Conservation (phyloP, 1,140 invertebrate genomes). For the Chrysomallon squamiferum region DNA sequence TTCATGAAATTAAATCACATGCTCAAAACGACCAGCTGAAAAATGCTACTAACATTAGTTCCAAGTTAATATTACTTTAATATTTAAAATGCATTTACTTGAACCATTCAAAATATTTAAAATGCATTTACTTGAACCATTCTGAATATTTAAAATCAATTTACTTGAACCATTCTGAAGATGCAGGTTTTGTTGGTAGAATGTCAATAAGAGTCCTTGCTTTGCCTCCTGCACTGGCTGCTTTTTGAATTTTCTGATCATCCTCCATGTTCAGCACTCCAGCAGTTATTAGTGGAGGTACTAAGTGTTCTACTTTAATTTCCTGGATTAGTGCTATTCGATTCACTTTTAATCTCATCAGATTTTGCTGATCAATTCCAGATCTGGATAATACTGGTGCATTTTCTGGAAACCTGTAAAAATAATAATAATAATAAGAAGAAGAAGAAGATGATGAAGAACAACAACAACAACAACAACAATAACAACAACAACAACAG, state of each 20-base stretch:
- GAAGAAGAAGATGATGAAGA: not conserved
- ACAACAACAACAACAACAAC: not conserved
- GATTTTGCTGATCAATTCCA: slow-evolving; percentile 50
- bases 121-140: too few relatives aligned
- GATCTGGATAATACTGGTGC: too few relatives aligned
- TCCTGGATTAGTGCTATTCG: slow-evolving; percentile 58
- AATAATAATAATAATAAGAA: too few relatives aligned
- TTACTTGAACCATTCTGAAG: slow-evolving; percentile 53
- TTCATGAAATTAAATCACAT: too few relatives aligned
- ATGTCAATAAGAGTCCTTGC: slow-evolving; percentile 53
- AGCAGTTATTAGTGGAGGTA: slow-evolving; percentile 33
- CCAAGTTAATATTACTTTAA: too few relatives aligned
- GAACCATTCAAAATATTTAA: too few relatives aligned
- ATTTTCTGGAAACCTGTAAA: too few relatives aligned
- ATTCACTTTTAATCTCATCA: slow-evolving; percentile 57
- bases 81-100: too few relatives aligned
- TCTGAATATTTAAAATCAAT: too few relatives aligned
- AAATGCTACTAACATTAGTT: too few relatives aligned
- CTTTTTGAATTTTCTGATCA: slow-evolving; percentile 39
- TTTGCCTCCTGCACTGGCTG: slow-evolving; percentile 49
- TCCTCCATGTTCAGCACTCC: slow-evolving; percentile 47
- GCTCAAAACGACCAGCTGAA: too few relatives aligned
- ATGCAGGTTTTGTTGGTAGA: slow-evolving; percentile 45
- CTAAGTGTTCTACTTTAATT: slow-evolving; percentile 53
- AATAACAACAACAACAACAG: not conserved